Base-by-base conservation (phyloP, 2,888 invertebrate species). In the Drosophila austrosaltans region DNA sequence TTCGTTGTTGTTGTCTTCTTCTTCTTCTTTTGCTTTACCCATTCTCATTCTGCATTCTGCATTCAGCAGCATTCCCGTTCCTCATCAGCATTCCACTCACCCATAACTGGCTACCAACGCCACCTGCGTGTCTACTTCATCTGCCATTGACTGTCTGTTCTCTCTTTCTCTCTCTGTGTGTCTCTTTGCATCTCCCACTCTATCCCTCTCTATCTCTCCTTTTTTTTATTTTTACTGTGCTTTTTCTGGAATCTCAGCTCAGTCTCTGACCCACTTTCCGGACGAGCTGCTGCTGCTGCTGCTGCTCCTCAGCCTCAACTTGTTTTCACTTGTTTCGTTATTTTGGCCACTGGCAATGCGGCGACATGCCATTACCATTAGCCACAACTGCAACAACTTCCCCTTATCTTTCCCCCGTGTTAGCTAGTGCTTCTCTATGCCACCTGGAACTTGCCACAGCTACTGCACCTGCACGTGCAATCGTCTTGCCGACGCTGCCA, bases 301-400 rank as follows among this genome's bases (percentile, higher is more conserved):
- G 71, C 72, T 68, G 69, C 66, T 30, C 54, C 54, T 70, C 66
- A 69, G 62, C 61, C 61, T 80, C 75, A 81, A 87, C 81, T 87
- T 87, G 88, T 87, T 86, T 79, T 85, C 82, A 83, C 82, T 83
- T 83, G 82, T 81, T 87, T 84, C 84, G 79, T 72, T 86, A 48
- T 86, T 79, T 78, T 68, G 69, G 72, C 74, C 74, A 53, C 54
- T 68, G 66, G 72, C 71, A 60, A 61, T 30, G 48, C 75, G 60
- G 63, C 66, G 70, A 75, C 62, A 75, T 60, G 71, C 67, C 66
- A 69, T 69, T 72, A 66, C 72, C 75, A 75, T 74, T 74, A 63
- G 48, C 63, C 56, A 56, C 72, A 65, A 66, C 53, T 20, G 39
- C 62, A 36, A 25, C 74, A 60, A 73, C 68, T 71, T 44, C 57